Percentiles rank a stretch among this genome's conserved stretches.
These are phyloP conservation scores for Ceriagrion tenellum DNA, from an alignment of 2,888 invertebrate species.

Conservation along the genomic window DNA sequence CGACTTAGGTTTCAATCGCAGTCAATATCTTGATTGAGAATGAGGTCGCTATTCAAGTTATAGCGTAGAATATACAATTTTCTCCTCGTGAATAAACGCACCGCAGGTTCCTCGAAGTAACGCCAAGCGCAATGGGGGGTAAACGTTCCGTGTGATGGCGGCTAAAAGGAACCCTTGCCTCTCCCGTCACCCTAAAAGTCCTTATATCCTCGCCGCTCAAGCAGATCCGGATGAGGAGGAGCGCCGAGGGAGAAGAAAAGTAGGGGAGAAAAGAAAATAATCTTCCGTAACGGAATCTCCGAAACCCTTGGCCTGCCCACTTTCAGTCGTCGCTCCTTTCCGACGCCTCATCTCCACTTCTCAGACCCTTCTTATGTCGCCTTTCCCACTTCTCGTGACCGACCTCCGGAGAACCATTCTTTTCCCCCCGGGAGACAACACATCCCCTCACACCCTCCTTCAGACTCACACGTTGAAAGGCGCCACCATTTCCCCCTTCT, in stretches of 20 bases:
- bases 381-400: not conserved
- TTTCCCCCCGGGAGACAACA: not conserved
- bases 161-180: too few species aligned
- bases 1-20: too few species aligned
- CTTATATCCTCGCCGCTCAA: not conserved
- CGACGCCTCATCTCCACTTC: not conserved
- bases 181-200: not conserved
- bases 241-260: not conserved
- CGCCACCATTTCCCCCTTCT: too few species aligned
- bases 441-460: not conserved
- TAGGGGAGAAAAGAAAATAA: not conserved
- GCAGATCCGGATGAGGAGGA: not conserved
- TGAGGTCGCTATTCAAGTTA: too few species aligned
- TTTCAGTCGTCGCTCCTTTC: not conserved
- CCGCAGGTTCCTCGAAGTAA: too few species aligned
- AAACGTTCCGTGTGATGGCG: too few species aligned
- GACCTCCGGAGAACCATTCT: slow-evolving; percentile 9
- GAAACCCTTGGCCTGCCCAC: not conserved
- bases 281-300: slow-evolving; percentile 25
- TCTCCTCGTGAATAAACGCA: too few species aligned
- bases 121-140: too few species aligned
- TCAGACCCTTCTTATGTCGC: not conserved
- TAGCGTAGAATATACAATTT: too few species aligned
- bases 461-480: not conserved
- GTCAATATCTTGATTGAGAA: too few species aligned